These are phyloP conservation scores for Didymodactylos carnosus DNA, from an alignment of 2,888 invertebrate species.

Conservation along the genomic window DNA sequence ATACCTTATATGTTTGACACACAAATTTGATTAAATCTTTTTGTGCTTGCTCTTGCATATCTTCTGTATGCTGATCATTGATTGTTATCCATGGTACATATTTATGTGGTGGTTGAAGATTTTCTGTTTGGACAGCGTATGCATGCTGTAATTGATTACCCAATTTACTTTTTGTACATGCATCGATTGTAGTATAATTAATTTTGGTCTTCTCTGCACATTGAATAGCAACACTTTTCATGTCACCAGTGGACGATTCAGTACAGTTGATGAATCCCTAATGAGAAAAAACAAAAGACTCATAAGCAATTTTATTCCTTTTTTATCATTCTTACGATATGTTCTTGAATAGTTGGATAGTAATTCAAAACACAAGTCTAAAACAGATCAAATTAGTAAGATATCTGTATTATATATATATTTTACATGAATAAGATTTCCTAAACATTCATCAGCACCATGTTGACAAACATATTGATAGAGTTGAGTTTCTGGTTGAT, in stretches of 20 bases:
- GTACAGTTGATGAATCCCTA: too few species aligned
- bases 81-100: conserved; percentile 32
- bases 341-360: conserved; percentile 16
- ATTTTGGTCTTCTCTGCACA: conserved; percentile 12
- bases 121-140: conserved; percentile 26
- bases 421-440: conserved; percentile 25
- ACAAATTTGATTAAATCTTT: conserved; percentile 20
- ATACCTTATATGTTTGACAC: conserved; percentile 20
- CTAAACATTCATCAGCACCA: conserved; percentile 28
- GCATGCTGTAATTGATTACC: conserved; percentile 27
- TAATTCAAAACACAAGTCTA: conserved; percentile 24
- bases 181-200: conserved; percentile 19
- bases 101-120: conserved; percentile 23
- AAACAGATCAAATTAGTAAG: background rate
- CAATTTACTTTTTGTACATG: conserved; percentile 21
- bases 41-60: conserved; percentile 21
- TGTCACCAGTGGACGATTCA: too few species aligned
- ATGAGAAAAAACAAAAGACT: too few species aligned
- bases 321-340: background rate
- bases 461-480: conserved; percentile 28
- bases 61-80: conserved; percentile 27
- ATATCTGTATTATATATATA: background rate
- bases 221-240: too few species aligned
- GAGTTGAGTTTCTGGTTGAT: background rate
- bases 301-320: background rate